Evolutionary conservation across 2,113 vertebrate species (phyloP), one percentile per base, ranked within the genome.

Genomic region (Buteo buteo): DNA sequence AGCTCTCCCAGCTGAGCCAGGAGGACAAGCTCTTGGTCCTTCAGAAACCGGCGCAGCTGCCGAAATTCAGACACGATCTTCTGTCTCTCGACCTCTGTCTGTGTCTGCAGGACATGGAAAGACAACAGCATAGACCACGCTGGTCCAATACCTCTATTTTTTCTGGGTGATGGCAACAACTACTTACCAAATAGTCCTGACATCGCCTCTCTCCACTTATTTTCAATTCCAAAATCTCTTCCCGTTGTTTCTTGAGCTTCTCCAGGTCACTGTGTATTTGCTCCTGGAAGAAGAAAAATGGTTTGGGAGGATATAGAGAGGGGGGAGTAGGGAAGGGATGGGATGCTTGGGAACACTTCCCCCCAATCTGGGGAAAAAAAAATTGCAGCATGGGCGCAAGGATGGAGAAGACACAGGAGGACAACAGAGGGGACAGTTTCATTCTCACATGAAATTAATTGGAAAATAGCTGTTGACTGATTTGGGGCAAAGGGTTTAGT

Each of bases 21-120:
- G 40, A 97, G 96, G 29, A 88, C 11, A 17, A 67, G 62, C 44
- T 98, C 91, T 24, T 91, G 95, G 31, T 96, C 71, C 62, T 95
- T 70, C 83, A 98, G 80, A 42, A 97, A 93, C 13, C n/a, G 81
- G 45, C 55, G 89, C 42, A 96, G 31, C 49, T 86, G 52, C 45
- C 81, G 79, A 36, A 97, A 50, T 50, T 85, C 88, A 4, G 57
- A 34, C 34, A 24, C 81, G 2, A 94, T 31, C 88, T 52, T 88
- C 90, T 90, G 87, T 67, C 93, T 97, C 86, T 97, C 92, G 2
- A 82, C 91, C 86, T 96, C 66, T 1, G 57, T 85, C 58, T 32
- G 67, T 3, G 26, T 24, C 93, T 95, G 54, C 8, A 16, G 47
- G n/a, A 22, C 8, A 7, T 2, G 59, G 45, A 12, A 28, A 10